Evolutionary conservation across 2,113 vertebrate species (phyloP), one percentile per base, ranked within the genome.

Genomic region (Bambusicola thoracicus): DNA sequence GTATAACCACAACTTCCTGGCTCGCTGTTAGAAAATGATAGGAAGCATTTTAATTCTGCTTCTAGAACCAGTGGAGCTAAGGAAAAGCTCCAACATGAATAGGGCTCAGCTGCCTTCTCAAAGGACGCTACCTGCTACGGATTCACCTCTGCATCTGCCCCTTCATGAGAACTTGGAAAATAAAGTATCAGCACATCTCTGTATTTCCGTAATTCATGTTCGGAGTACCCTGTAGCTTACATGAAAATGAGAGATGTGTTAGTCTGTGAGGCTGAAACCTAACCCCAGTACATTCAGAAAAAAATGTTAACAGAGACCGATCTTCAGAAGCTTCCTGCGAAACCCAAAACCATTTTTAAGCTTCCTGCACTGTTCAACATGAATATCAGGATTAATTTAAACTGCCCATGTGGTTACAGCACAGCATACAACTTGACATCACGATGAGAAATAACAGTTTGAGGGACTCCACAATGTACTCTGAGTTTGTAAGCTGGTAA

Each of bases 181-280:
- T 16, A 56, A 63, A 10, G 8, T 38, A 25, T 15, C 29, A 32
- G 34, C 41, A 59, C 38, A 48, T 4, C 36, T 8, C 43, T 91
- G n/a, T 6, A 27, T 48, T 85, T 63, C 34, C 44, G 9, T 27
- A 66, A 75, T 12, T 66, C 36, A 46, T 6, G 30, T 24, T 32
- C 30, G 18, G 32, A 73, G 11, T 4, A 3, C 41, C 30, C 25
- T 61, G 10, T 3, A 32, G 34, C n/a, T 27, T 6, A 3, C 11
- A 38, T 3, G 13, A 61, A 87, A 58, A 21, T 11, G 77, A 38
- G 34, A 53, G 5, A 18, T 20, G 13, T 6, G 69, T 32, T 40
- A 73, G n/a, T 3, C 27, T 11, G 0, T 51, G 6, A 7, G 48
- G 41, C 8, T 63, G 63, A 32, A 61, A 14, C 14, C 11, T 43